Percentiles rank a stretch among this genome's conserved stretches.
Evolutionary conservation across 2,888 invertebrate species (phyloP).

Genomic region (Sminthurinus aureus): DNA sequence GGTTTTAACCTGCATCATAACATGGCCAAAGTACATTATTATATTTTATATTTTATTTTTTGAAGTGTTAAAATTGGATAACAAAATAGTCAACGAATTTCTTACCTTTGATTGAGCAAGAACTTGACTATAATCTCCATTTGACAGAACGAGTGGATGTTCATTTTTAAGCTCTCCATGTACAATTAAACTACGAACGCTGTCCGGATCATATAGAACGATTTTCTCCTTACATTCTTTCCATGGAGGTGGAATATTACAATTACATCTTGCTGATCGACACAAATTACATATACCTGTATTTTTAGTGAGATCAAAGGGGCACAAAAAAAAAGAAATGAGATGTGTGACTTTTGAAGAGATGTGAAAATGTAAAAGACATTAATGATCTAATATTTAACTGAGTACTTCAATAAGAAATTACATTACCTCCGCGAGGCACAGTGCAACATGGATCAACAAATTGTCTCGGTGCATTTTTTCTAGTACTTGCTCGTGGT

Average conservation of each 20-base stretch:
- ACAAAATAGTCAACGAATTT: background rate
- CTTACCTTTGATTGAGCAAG: background rate
- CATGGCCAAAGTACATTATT: background rate
- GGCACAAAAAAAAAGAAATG: no score
- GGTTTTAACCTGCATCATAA: slow-evolving; percentile 31
- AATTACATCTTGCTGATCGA: slow-evolving; percentile 49
- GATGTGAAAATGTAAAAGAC: no score
- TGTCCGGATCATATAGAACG: slow-evolving; percentile 57
- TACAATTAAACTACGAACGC: slow-evolving; percentile 52
- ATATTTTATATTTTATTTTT: background rate
- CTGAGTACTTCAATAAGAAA: background rate
- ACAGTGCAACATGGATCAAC: slow-evolving; percentile 42
- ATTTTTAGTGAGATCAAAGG: no score
- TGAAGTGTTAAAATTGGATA: background rate
- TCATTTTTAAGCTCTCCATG: slow-evolving; percentile 59
- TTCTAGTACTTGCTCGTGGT: slow-evolving; percentile 45
- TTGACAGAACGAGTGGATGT: slow-evolving; percentile 55
- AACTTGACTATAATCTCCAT: slow-evolving; percentile 48
- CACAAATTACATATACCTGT: slow-evolving; percentile 53
- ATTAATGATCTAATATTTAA: slow-evolving; percentile 3
- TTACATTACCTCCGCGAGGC: slow-evolving; percentile 30
- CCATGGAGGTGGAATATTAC: slow-evolving; percentile 57
- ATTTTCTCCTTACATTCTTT: slow-evolving; percentile 56
- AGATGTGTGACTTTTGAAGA: no score
- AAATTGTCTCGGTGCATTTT: slow-evolving; percentile 52